phyloP scores from a whole-genome alignment of 1,140 invertebrate genomes.

The Dendroctonus valens region DNA sequence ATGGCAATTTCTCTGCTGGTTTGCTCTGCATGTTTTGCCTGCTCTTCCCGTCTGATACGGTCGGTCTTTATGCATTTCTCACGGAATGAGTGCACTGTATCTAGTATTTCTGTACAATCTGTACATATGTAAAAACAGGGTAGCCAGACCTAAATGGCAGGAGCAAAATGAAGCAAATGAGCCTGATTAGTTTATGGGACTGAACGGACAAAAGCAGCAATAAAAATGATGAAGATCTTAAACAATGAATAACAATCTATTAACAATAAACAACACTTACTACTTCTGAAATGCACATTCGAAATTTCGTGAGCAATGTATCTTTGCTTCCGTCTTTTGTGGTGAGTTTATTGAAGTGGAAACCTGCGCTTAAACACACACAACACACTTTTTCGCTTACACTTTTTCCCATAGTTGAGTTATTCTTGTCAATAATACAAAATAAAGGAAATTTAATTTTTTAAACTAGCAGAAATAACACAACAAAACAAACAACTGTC shows the following conservation, averaged over 20 bases:
- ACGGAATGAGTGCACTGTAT: constrained; percentile 24
- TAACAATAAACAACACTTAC: constrained; percentile 11
- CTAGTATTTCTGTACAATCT: constrained; percentile 18
- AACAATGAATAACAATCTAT: background rate
- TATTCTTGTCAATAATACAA: too few relatives aligned
- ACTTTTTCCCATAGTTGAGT: background rate
- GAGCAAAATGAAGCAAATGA: background rate
- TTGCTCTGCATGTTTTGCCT: constrained; percentile 1
- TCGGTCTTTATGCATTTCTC: constrained; percentile 30
- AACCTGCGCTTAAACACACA: constrained; percentile 5
- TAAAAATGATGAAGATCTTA: background rate
- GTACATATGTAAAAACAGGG: constrained; percentile 22
- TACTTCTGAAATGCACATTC: constrained; percentile 16
- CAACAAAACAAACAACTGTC: too few relatives aligned
- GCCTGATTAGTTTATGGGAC: background rate
- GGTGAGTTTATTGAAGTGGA: constrained; percentile 6
- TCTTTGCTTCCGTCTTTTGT: constrained; percentile 8
- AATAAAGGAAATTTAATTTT: too few relatives aligned
- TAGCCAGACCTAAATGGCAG: constrained; percentile 24
- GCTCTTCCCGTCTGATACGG: background rate
- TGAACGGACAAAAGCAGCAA: background rate
- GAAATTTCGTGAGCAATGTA: constrained; percentile 10
- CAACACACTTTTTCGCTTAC: constrained; percentile 5
- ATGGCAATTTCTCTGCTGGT: background rate
- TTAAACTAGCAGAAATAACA: too few relatives aligned